Percentiles rank a stretch among this genome's conserved stretches.
Evolutionary conservation across 2,113 vertebrate species (phyloP).

Genomic region (Calidris pugnax): DNA sequence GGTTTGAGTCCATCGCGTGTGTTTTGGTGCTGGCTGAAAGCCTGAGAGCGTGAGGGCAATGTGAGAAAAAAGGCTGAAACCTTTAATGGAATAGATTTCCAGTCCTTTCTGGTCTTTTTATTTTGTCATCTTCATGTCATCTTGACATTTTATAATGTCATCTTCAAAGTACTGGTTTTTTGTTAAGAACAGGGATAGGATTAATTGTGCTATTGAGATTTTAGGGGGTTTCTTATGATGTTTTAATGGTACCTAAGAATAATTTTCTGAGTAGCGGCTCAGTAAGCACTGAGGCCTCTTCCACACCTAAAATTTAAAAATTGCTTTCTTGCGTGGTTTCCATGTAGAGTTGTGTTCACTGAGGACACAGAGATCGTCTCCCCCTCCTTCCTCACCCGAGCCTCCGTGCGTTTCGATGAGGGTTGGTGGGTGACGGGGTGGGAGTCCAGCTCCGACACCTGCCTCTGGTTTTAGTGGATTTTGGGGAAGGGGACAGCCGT

Average conservation of each 20-base stretch:
- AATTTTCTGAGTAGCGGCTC: background rate
- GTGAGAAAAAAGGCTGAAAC: background rate
- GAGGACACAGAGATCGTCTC: background rate
- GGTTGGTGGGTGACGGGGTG: background rate
- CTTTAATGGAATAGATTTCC: background rate
- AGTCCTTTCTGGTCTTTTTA: background rate
- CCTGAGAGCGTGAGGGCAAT: background rate
- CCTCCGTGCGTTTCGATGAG: fast-evolving
- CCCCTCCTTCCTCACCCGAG: background rate
- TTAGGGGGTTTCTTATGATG: background rate
- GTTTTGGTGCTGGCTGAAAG: background rate
- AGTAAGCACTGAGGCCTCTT: background rate
- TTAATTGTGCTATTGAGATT: background rate
- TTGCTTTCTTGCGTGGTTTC: fast-evolving
- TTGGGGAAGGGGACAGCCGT: background rate
- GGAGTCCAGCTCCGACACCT: background rate
- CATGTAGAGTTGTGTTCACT: background rate
- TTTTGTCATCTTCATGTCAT: background rate
- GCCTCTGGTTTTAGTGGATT: background rate
- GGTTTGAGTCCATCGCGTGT: background rate
- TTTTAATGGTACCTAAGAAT: background rate
- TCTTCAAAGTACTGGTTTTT: background rate
- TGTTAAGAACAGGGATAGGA: background rate
- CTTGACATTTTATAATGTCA: background rate
- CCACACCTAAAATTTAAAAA: background rate